Conservation (phyloP, 2,797 vertebrate species). For the Salarias fasciatus region DNA sequence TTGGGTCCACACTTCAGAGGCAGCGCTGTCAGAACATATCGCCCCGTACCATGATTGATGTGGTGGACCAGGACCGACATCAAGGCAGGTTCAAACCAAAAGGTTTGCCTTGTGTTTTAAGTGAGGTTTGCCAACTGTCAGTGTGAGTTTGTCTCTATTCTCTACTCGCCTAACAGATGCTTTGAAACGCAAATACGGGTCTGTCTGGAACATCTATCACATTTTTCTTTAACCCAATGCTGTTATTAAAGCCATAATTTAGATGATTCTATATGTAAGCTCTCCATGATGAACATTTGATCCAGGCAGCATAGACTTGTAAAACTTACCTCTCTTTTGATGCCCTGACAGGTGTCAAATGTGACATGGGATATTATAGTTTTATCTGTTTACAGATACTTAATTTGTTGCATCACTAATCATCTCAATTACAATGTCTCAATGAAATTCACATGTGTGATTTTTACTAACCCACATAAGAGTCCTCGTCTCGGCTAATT, state of each 20-base stretch:
- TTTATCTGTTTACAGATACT: too few species aligned
- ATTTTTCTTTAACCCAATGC: slow-evolving; percentile 43
- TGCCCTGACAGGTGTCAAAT: too few species aligned
- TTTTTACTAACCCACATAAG: too few species aligned
- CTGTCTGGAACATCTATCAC: slow-evolving; percentile 57
- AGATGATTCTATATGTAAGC: slow-evolving; percentile 46
- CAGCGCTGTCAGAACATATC: slow-evolving; percentile 46
- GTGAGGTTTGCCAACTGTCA: slow-evolving; percentile 50
- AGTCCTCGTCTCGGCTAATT: too few species aligned
- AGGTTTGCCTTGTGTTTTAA: slow-evolving; percentile 55
- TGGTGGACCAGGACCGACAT: slow-evolving; percentile 36
- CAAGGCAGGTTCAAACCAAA: slow-evolving; percentile 50
- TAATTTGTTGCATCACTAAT: too few species aligned
- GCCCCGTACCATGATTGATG: slow-evolving; percentile 38
- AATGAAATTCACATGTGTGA: too few species aligned
- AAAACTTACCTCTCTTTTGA: too few species aligned
- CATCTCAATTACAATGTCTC: too few species aligned
- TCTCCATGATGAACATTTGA: slow-evolving; percentile 11
- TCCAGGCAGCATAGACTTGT: too few species aligned
- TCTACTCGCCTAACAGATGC: slow-evolving; percentile 25
- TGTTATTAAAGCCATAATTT: slow-evolving; percentile 44
- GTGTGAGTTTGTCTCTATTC: slow-evolving; percentile 43
- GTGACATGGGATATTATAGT: too few species aligned
- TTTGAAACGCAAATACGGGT: slow-evolving; percentile 57
- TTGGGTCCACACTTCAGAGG: slow-evolving; percentile 25